Percentiles rank a stretch among this genome's conserved stretches.
phyloP scores from a whole-genome alignment of 2,113 vertebrate species.

The Alectura lathami region DNA sequence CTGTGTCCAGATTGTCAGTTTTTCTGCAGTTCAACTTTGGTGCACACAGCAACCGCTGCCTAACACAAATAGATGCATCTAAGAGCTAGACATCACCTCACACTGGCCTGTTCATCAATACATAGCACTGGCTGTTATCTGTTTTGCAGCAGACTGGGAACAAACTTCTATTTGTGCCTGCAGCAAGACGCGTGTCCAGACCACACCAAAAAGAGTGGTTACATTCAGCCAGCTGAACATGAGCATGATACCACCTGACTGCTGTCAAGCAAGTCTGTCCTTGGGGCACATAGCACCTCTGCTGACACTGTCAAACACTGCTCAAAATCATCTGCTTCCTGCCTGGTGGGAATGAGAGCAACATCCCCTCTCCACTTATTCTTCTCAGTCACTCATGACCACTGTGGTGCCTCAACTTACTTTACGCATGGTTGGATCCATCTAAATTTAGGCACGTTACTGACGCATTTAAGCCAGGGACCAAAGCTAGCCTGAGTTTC shows the following conservation, averaged over 20 bases:
- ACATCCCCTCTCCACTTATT: neutral
- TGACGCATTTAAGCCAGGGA: neutral
- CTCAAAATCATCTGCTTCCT: neutral
- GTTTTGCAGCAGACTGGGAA: neutral
- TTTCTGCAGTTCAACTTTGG: neutral
- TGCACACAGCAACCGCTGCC: neutral
- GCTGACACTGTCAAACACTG: neutral
- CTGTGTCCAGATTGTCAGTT: neutral
- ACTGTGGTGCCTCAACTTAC: neutral
- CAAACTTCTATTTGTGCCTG: neutral
- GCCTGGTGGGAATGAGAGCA: neutral
- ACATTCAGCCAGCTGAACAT: accelerated
- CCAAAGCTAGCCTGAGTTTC: neutral
- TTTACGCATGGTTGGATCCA: neutral
- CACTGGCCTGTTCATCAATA: accelerated
- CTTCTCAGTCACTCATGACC: neutral
- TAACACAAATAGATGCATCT: neutral
- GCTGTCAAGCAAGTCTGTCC: neutral
- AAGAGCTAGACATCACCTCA: neutral
- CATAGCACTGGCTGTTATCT: neutral
- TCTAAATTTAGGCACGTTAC: neutral
- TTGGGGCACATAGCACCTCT: neutral
- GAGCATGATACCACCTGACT: neutral
- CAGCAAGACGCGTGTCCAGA: neutral
- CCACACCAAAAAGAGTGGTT: neutral